These are phyloP conservation scores for Ochropleura plecta DNA, from an alignment of 2,888 invertebrate genomes.

Conservation along the genomic window DNA sequence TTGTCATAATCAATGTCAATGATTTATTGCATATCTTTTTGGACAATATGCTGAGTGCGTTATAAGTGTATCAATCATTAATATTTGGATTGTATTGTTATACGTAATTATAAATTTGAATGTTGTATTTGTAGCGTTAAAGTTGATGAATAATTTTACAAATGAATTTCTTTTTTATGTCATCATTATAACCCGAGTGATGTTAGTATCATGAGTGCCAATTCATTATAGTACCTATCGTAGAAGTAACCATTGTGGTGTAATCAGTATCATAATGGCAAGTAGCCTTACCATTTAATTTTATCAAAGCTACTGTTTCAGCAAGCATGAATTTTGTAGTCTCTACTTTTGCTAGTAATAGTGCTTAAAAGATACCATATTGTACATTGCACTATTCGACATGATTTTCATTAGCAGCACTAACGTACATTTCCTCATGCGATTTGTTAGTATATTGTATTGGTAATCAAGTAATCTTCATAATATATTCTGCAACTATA, in stretches of 20 bases:
- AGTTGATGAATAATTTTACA: conserved; percentile 63
- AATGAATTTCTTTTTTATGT: conserved; percentile 55
- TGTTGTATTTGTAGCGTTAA: conserved; percentile 69
- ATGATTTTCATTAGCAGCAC: conserved; percentile 63
- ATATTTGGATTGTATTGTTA: conserved; percentile 61
- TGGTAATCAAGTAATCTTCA: conserved; percentile 66
- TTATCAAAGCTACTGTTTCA: conserved; percentile 39
- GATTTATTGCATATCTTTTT: conserved; percentile 78
- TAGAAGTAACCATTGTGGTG: conserved; percentile 47
- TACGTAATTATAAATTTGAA: conserved; percentile 65
- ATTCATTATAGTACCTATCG: conserved; percentile 68
- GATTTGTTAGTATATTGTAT: conserved; percentile 60
- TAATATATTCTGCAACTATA: conserved; percentile 60
- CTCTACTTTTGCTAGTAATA: conserved; percentile 41
- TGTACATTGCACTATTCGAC: conserved; percentile 49
- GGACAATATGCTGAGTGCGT: conserved; percentile 75
- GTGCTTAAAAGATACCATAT: conserved; percentile 48
- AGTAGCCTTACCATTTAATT: conserved; percentile 42
- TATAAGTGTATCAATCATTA: conserved; percentile 62
- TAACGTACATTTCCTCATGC: conserved; percentile 46
- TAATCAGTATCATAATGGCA: conserved; percentile 48
- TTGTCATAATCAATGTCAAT: conserved; percentile 73
- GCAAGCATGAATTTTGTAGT: conserved; percentile 53
- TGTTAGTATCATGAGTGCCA: conserved; percentile 77
- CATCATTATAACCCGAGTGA: conserved; percentile 54